Percentiles rank a stretch among this genome's conserved stretches.
These are phyloP conservation scores for Colius striatus DNA, from an alignment of 2,113 vertebrate species.

Conservation along the genomic window DNA sequence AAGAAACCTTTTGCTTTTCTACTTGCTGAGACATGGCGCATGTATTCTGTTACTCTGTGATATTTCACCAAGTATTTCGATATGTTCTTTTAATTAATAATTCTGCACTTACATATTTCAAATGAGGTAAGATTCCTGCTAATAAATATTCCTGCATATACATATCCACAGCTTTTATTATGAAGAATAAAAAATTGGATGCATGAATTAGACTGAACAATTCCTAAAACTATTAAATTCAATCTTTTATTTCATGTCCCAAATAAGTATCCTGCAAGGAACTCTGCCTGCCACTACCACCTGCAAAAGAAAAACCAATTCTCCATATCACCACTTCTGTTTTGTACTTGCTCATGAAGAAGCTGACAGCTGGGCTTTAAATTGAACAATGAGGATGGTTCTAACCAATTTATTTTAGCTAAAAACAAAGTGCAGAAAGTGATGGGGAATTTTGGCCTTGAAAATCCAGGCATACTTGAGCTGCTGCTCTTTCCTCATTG, in stretches of 20 bases:
- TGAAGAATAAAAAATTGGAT: not conserved
- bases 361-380: not conserved
- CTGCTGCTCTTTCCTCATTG: not conserved
- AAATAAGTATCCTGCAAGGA: not conserved
- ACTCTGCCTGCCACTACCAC: not conserved
- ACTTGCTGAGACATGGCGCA: not conserved
- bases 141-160: not conserved
- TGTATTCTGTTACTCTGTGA: not conserved
- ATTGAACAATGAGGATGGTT: not conserved
- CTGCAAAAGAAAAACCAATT: not conserved
- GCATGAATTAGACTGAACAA: not conserved
- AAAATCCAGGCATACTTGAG: not conserved
- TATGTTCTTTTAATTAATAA: conserved; percentile 3
- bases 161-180: not conserved
- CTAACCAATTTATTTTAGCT: not conserved
- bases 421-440: not conserved
- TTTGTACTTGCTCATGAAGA: not conserved
- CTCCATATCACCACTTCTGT: not conserved
- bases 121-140: not conserved
- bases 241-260: not conserved
- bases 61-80: not conserved
- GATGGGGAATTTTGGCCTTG: not conserved
- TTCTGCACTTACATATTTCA: not conserved
- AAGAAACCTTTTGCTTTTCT: not conserved
- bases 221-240: not conserved